Percentiles rank a stretch among this genome's conserved stretches.
phyloP scores from a whole-genome alignment of 2,888 invertebrate genomes.

The Eulithis testata region DNA sequence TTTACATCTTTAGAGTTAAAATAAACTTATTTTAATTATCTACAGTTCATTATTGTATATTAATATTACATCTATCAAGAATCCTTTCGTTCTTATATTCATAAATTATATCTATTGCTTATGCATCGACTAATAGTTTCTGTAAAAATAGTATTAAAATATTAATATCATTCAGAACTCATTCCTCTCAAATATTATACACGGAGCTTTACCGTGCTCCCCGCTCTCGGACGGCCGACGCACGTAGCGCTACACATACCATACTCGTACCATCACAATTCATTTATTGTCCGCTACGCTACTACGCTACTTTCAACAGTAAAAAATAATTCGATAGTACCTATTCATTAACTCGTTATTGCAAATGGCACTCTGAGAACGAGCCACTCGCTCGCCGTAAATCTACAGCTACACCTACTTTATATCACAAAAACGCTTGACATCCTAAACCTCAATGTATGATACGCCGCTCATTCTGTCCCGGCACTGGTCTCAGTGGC shows the following conservation, averaged over 20 bases:
- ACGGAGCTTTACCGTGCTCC: constrained; percentile 47
- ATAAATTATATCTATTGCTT: constrained; percentile 60
- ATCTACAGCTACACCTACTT: constrained; percentile 74
- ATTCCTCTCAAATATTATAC: constrained; percentile 67
- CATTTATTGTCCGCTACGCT: constrained; percentile 64
- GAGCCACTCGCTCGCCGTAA: constrained; percentile 68
- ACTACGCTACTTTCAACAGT: constrained; percentile 59
- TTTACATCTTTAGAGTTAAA: constrained; percentile 51
- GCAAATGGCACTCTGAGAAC: constrained; percentile 78
- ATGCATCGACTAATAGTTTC: constrained; percentile 66
- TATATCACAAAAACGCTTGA: constrained; percentile 82
- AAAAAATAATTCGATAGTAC: constrained; percentile 53
- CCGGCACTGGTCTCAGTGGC: constrained; percentile 52
- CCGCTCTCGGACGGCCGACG: constrained; percentile 36
- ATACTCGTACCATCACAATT: constrained; percentile 45
- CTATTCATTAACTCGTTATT: constrained; percentile 64
- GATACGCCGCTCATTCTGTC: constrained; percentile 55
- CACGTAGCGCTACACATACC: constrained; percentile 42
- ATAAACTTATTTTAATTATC: constrained; percentile 48
- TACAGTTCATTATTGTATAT: constrained; percentile 63
- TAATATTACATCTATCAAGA: constrained; percentile 59
- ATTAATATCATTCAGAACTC: constrained; percentile 79
- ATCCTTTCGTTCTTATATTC: constrained; percentile 57
- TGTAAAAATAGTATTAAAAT: constrained; percentile 78
- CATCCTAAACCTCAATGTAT: constrained; percentile 71